Conservation (phyloP, 92 coral and sea anemone species). For the Siderastrea siderea region DNA sequence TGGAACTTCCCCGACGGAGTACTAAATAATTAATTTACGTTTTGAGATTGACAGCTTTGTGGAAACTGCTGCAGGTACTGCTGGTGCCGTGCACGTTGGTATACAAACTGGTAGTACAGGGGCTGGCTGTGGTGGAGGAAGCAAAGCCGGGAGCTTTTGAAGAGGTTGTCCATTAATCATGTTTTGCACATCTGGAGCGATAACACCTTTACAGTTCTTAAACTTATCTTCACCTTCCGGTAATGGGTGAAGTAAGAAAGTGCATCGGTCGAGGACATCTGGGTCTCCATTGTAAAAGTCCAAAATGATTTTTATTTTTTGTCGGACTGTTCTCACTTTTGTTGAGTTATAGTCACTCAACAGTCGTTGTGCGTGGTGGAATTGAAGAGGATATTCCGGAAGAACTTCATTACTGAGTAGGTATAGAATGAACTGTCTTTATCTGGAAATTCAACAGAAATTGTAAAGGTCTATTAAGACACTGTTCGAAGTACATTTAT, state of each 20-base stretch:
- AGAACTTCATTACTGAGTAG: conserved; percentile 56
- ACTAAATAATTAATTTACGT: too few species aligned
- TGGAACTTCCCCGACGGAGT: too few species aligned
- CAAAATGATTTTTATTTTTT: conserved; percentile 22
- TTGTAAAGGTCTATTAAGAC: background rate
- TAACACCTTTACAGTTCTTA: conserved; percentile 10
- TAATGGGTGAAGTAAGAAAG: conserved; percentile 7
- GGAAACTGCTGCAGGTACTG: too few species aligned
- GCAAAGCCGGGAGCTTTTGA: conserved; percentile 10
- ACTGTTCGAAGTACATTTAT: too few species aligned
- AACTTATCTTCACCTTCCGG: background rate
- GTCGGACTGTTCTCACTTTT: background rate
- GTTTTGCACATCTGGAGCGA: conserved; percentile 13
- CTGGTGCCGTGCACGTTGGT: conserved; percentile 15
- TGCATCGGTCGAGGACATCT: conserved; percentile 53
- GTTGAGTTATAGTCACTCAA: conserved; percentile 16
- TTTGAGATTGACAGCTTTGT: too few species aligned
- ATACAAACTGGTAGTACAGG: conserved; percentile 16
- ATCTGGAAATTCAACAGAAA: conserved; percentile 35
- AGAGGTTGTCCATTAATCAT: conserved; percentile 27
- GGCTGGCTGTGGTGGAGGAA: background rate
- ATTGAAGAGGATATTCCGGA: conserved; percentile 55
- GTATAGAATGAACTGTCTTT: conserved; percentile 70
- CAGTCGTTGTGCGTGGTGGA: conserved; percentile 59
- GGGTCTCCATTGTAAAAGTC: conserved; percentile 55